phyloP scores from a whole-genome alignment of 2,797 vertebrate genomes.

The Moxostoma hubbsi region DNA sequence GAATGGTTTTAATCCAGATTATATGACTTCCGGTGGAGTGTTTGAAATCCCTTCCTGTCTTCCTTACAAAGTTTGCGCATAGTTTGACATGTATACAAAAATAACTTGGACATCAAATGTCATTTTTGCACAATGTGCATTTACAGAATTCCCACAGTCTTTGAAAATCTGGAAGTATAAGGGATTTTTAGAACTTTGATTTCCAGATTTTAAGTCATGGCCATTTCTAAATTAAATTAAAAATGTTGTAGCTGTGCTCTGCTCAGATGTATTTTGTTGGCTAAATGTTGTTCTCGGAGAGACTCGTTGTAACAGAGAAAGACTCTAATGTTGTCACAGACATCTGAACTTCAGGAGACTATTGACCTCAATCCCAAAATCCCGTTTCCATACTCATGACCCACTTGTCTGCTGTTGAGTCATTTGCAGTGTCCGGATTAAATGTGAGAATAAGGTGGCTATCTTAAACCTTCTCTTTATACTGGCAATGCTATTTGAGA shows the following conservation, averaged over 20 bases:
- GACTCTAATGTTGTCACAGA: background rate
- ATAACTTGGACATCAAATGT: background rate
- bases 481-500: background rate
- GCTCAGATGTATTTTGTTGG: too few species aligned
- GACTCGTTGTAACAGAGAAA: background rate
- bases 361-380: background rate
- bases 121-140: too few species aligned
- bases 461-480: constrained; percentile 6
- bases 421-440: constrained; percentile 20
- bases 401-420: constrained; percentile 30
- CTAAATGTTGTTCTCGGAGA: background rate
- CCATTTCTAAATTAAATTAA: too few species aligned
- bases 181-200: too few species aligned
- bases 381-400: constrained; percentile 20
- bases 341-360: background rate
- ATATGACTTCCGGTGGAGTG: background rate
- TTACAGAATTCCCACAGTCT: too few species aligned
- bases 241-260: too few species aligned
- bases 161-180: too few species aligned
- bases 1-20: constrained; percentile 50
- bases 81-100: background rate
- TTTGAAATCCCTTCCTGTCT: constrained; percentile 28
- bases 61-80: background rate
- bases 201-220: too few species aligned
- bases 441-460: background rate